Percentiles rank a stretch among this genome's conserved stretches.
These are phyloP conservation scores for Ptychadena robeensis DNA, from an alignment of 2,797 vertebrate species.

Conservation along the genomic window DNA sequence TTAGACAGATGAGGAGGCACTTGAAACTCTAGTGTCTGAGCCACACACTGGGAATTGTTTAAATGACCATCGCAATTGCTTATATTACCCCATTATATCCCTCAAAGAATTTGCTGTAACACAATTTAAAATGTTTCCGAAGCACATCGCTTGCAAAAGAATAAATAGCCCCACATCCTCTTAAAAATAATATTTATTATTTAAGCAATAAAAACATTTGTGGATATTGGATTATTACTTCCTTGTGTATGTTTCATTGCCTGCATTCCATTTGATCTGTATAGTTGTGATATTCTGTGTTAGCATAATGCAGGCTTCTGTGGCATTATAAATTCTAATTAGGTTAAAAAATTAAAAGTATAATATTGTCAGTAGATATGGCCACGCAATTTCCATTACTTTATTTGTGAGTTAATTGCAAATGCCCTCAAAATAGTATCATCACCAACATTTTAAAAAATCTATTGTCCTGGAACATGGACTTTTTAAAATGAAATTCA, in stretches of 20 bases:
- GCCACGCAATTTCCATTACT: too few species aligned
- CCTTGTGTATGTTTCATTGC: not conserved
- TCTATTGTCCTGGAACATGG: too few species aligned
- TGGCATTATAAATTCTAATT: too few species aligned
- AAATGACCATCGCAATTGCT: conserved; percentile 69
- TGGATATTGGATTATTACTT: not conserved
- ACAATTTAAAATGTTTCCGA: conserved; percentile 67
- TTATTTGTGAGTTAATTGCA: too few species aligned
- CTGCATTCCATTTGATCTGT: not conserved
- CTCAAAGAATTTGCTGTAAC: conserved; percentile 69
- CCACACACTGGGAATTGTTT: conserved; percentile 75
- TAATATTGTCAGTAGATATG: too few species aligned
- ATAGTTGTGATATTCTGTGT: too few species aligned
- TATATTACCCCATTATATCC: conserved; percentile 70
- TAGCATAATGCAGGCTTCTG: too few species aligned
- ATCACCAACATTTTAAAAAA: too few species aligned
- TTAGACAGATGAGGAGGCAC: conserved; percentile 69
- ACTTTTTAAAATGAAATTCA: too few species aligned
- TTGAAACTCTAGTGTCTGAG: conserved; percentile 69
- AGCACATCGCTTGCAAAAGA: conserved; percentile 66
- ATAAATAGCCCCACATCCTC: conserved; percentile 66
- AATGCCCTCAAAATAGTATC: too few species aligned
- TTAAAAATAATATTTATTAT: conserved; percentile 60
- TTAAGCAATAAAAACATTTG: conserved; percentile 37
- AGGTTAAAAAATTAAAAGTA: too few species aligned